These are phyloP conservation scores for Burhinus bistriatus DNA, from an alignment of 2,113 vertebrate species.

Conservation along the genomic window DNA sequence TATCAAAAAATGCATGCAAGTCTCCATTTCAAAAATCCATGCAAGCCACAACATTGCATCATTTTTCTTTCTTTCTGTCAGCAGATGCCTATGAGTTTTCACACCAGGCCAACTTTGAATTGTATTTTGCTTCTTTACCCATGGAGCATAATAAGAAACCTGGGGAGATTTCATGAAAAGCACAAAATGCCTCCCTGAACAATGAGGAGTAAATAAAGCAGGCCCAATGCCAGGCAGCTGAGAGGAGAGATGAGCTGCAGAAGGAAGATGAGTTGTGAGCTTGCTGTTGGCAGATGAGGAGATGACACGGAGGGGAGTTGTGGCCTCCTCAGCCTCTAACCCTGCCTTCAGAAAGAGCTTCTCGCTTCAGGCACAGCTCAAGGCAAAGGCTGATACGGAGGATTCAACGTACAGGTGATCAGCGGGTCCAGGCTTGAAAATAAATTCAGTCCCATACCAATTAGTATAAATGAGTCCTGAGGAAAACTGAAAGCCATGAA, in stretches of 20 bases:
- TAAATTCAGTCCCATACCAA: background rate
- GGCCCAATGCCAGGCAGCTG: background rate
- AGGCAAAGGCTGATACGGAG: accelerated
- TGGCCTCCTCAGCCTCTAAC: background rate
- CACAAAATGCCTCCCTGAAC: background rate
- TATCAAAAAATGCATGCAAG: background rate
- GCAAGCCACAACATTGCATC: background rate
- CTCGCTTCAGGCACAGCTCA: accelerated
- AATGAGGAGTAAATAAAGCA: background rate
- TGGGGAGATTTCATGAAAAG: background rate
- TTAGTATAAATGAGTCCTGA: background rate
- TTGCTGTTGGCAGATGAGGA: background rate
- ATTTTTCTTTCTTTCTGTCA: conserved; percentile 7
- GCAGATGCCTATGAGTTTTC: conserved; percentile 30
- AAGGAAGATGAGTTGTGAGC: background rate
- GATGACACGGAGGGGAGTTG: background rate
- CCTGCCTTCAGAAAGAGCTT: background rate
- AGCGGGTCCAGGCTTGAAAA: background rate
- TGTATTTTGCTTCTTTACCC: conserved; percentile 17
- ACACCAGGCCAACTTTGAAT: conserved; percentile 11
- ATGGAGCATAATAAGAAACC: conserved; percentile 17
- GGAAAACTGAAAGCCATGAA: background rate
- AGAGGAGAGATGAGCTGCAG: background rate
- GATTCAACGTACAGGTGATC: background rate
- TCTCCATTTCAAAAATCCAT: conserved; percentile 17